Base-by-base conservation (phyloP, 2,888 invertebrate species). In the Anaspis maculata region DNA sequence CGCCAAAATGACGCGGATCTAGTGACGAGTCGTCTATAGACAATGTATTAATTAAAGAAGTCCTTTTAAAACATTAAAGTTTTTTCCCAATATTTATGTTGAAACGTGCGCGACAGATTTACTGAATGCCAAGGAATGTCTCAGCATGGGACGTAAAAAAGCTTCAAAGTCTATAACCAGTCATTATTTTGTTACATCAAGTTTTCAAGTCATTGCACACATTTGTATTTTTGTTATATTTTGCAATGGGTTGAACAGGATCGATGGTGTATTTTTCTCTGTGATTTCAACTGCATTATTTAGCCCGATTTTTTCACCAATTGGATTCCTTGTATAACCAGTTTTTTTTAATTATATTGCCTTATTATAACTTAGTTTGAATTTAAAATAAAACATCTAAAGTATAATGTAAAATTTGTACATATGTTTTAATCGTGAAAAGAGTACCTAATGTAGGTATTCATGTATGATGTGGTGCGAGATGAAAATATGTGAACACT, bases 1-100 rank as follows among this genome's bases (percentile, higher is more conserved):
- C 54, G 34, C 52, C 54, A 32, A 56, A 56, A 51, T 56, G 52
- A 56, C 48, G 30, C 32, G 30, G 29, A 35, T 28, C 27, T 12
- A n/a, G n/a, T n/a, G n/a, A n/a, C n/a, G 32, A 25, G 26, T 25
- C 25, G 22, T 32, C 25, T 26, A 39, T 32, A 39, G 29, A 35
- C 29, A 19, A 11, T 39, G 25, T 34, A 37, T n/a, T n/a, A n/a
- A n/a, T n/a, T n/a, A n/a, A n/a, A n/a, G n/a, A n/a, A n/a, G n/a
- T n/a, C n/a, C n/a, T n/a, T n/a, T n/a, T n/a, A n/a, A n/a, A n/a
- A n/a, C n/a, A n/a, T n/a, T n/a, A n/a, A n/a, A n/a, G n/a, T n/a
- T n/a, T n/a, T n/a, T n/a, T n/a, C n/a, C n/a, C 7, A 9, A n/a
- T 10, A 13, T 9, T 15, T 15, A 27, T 15, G n/a, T n/a, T n/a